Conservation (phyloP, 2,888 invertebrate genomes). For the Drosophila anomalipes region DNA sequence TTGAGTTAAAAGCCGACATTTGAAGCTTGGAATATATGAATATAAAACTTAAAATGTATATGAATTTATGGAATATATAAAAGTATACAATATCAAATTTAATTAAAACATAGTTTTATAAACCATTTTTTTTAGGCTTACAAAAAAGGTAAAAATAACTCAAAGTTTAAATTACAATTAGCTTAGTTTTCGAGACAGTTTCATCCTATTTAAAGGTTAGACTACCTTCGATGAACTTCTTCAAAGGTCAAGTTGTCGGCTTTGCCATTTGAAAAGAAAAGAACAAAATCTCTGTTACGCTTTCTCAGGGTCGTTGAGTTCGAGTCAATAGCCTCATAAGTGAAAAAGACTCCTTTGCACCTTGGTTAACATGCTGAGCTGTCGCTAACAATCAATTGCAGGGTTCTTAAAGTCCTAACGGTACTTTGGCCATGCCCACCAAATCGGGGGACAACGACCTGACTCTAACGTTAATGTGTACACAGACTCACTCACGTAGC, state of each 20-base stretch:
- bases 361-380: background rate
- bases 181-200: background rate
- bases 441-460: slow-evolving; percentile 28
- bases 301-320: background rate
- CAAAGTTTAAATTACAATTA: background rate
- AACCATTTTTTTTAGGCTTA: background rate
- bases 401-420: slow-evolving; percentile 12
- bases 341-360: background rate
- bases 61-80: background rate
- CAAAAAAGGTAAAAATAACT: background rate
- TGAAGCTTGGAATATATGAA: background rate
- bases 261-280: background rate
- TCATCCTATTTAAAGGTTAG: background rate
- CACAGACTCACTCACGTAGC: slow-evolving; percentile 58
- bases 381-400: background rate
- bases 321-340: background rate
- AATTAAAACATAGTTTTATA: background rate
- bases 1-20: background rate
- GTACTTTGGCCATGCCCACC: slow-evolving; percentile 36
- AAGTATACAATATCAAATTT: background rate
- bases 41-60: background rate
- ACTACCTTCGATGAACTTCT: background rate
- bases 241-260: background rate
- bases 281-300: background rate
- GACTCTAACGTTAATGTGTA: slow-evolving; percentile 30